Percentiles rank a stretch among this genome's conserved stretches.
Evolutionary conservation across 2,113 vertebrate species (phyloP).

Genomic region (Cyprinodon variegatus): DNA sequence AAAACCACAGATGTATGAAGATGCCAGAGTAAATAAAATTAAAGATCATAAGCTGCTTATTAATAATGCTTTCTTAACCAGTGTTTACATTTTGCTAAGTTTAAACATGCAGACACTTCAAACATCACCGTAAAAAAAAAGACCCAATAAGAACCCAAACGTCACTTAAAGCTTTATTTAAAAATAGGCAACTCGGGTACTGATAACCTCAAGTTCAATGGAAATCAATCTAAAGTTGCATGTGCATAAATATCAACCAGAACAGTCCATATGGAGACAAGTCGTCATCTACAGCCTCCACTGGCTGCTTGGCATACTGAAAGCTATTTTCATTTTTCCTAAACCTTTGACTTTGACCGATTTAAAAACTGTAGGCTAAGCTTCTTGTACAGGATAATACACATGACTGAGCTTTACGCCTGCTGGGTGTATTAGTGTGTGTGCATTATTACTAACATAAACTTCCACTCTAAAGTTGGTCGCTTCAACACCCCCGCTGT

Average conservation of each 20-base stretch:
- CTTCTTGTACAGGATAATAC: slow-evolving; percentile 13
- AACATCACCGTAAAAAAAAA: no score
- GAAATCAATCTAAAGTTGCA: slow-evolving; percentile 35
- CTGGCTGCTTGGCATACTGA: slow-evolving; percentile 3
- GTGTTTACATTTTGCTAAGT: no score
- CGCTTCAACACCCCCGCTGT: slow-evolving; percentile 16
- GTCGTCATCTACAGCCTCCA: slow-evolving; percentile 15
- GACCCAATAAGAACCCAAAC: no score
- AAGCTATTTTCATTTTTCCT: slow-evolving; percentile 20
- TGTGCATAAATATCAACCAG: background rate
- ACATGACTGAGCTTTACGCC: slow-evolving; percentile 17
- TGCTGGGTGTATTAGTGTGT: background rate
- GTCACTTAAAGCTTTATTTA: no score
- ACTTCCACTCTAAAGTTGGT: slow-evolving; percentile 28
- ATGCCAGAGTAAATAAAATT: no score
- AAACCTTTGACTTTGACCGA: slow-evolving; percentile 16
- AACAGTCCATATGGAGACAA: slow-evolving; percentile 24
- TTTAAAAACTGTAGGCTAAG: slow-evolving; percentile 20
- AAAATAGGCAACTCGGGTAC: no score
- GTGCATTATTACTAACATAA: slow-evolving; percentile 44
- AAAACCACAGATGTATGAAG: no score
- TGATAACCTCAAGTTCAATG: slow-evolving; percentile 30
- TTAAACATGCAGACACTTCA: no score
- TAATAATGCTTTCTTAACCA: no score
- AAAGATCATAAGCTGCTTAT: no score